These are phyloP conservation scores for Monochamus saltuarius DNA, from an alignment of 1,140 invertebrate genomes.

Conservation along the genomic window DNA sequence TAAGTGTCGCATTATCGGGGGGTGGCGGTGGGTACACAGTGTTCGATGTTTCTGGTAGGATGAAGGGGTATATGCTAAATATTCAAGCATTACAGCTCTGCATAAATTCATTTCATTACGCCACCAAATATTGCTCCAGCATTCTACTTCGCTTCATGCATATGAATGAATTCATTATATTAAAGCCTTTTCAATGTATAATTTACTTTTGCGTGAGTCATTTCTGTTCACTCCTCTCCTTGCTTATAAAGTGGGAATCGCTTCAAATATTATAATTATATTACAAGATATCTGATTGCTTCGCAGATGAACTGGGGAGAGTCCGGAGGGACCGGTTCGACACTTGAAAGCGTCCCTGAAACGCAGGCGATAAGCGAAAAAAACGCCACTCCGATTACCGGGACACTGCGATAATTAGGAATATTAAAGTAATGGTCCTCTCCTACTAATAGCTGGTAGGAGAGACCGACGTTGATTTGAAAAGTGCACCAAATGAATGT, in stretches of 20 bases:
- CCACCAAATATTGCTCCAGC: constrained; percentile 63
- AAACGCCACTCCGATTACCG: too few species aligned
- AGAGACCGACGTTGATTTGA: too few species aligned
- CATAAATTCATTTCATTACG: constrained; percentile 67
- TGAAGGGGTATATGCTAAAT: constrained; percentile 57
- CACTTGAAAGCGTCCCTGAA: too few species aligned
- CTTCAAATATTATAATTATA: constrained; percentile 50
- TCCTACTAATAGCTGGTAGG: too few species aligned
- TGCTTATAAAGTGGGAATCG: constrained; percentile 23
- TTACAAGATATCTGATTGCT: constrained; percentile 21
- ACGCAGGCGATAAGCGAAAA: too few species aligned
- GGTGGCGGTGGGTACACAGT: constrained; percentile 15
- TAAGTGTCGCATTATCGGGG: constrained; percentile 11
- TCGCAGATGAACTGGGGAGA: constrained; percentile 37
- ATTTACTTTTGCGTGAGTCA: constrained; percentile 69
- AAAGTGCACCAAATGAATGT: too few species aligned
- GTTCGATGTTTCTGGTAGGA: constrained; percentile 43
- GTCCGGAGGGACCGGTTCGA: not conserved
- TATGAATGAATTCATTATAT: constrained; percentile 69
- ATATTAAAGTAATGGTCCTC: too few species aligned
- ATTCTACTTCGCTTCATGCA: constrained; percentile 60
- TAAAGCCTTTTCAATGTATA: constrained; percentile 68
- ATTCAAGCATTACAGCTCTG: constrained; percentile 65
- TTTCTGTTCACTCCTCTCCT: constrained; percentile 53
- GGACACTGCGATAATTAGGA: too few species aligned